Percentiles rank a stretch among this genome's conserved stretches.
Evolutionary conservation across 2,113 vertebrate genomes (phyloP).

Genomic region (Ginglymostoma cirratum): DNA sequence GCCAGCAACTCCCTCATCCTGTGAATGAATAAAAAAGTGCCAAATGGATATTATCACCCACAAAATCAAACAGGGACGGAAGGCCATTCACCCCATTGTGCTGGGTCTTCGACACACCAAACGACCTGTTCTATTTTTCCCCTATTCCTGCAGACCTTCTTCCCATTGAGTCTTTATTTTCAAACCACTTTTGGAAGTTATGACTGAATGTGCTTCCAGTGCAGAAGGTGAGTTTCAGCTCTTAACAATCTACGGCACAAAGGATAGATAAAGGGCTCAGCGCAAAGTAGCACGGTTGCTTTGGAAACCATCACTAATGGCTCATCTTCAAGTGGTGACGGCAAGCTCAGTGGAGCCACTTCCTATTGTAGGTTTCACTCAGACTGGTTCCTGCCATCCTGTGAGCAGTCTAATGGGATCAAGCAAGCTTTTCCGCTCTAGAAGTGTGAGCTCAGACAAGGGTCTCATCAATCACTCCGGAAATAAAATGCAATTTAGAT

Average conservation of each 20-base stretch:
- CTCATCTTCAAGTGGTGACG: no score
- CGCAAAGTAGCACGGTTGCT: neutral
- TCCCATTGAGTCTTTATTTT: neutral
- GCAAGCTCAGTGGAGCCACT: neutral
- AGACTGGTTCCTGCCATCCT: neutral
- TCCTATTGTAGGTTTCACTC: neutral
- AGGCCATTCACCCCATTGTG: neutral
- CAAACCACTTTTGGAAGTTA: neutral
- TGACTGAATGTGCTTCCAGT: neutral
- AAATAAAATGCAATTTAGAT: neutral
- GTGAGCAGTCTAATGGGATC: neutral
- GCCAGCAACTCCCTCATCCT: no score
- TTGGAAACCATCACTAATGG: neutral
- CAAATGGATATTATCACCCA: no score
- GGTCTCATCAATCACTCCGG: neutral
- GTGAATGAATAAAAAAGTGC: no score
- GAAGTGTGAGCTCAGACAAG: neutral
- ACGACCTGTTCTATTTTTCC: neutral
- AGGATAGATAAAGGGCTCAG: neutral
- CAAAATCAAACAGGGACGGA: no score
- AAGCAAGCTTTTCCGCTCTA: neutral
- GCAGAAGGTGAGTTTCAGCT: neutral
- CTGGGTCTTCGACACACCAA: neutral
- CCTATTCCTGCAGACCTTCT: neutral
- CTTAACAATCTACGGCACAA: neutral